These are phyloP conservation scores for Netta rufina DNA, from an alignment of 2,797 vertebrate genomes.

Conservation along the genomic window DNA sequence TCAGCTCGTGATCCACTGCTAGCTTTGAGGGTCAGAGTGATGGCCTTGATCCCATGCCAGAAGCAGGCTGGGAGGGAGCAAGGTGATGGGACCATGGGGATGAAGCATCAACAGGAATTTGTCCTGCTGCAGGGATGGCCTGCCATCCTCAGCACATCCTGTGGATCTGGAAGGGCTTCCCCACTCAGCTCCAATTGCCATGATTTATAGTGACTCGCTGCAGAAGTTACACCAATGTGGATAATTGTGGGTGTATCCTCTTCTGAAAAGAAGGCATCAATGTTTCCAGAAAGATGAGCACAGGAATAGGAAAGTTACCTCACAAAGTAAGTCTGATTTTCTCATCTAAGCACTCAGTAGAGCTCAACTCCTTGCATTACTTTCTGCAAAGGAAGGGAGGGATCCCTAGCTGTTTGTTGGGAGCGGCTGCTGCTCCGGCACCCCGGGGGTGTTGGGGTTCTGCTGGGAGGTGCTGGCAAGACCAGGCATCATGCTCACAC, in stretches of 20 bases:
- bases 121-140: too few species aligned
- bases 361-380: neutral
- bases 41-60: neutral
- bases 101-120: neutral
- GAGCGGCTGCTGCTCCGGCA: neutral
- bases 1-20: neutral
- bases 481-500: neutral
- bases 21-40: neutral
- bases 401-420: neutral
- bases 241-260: neutral
- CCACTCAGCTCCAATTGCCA: neutral
- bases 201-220: neutral
- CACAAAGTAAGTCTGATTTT: constrained; percentile 25
- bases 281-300: constrained; percentile 28
- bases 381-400: neutral
- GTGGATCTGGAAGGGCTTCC: neutral
- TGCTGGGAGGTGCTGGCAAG: neutral
- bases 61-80: neutral
- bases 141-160: neutral
- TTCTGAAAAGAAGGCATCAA: neutral
- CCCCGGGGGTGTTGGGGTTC: neutral
- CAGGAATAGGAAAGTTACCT: constrained; percentile 26
- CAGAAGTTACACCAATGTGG: neutral
- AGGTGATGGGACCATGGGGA: too few species aligned
- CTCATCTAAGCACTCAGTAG: neutral